These are phyloP conservation scores for Erythrocercus mccallii DNA, from an alignment of 2,113 vertebrate genomes.

Conservation along the genomic window DNA sequence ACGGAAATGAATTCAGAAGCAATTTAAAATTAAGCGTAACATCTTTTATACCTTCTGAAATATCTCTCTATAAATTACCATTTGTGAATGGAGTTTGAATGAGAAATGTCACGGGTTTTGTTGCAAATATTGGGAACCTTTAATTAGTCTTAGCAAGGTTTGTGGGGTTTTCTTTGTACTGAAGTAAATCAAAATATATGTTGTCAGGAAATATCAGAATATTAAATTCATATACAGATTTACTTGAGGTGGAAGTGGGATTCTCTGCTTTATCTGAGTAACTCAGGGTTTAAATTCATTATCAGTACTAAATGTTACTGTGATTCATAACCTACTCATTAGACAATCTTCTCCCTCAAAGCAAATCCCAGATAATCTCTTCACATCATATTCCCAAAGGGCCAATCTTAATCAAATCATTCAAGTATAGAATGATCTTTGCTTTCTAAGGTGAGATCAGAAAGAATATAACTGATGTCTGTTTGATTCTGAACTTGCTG, in stretches of 20 bases:
- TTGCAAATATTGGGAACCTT: neutral
- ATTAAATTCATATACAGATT: neutral
- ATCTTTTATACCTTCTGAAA: neutral
- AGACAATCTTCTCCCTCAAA: slow-evolving; percentile 33
- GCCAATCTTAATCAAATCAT: slow-evolving; percentile 1
- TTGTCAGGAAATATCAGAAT: neutral
- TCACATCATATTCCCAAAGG: slow-evolving; percentile 4
- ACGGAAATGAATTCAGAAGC: neutral
- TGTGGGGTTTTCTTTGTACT: neutral
- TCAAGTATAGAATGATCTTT: slow-evolving; percentile 7
- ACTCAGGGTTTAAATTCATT: slow-evolving; percentile 5
- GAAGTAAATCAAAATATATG: neutral
- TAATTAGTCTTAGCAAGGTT: neutral
- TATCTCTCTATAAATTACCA: neutral
- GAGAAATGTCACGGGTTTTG: neutral
- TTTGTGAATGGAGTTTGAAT: neutral
- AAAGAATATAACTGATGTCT: neutral
- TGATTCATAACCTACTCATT: slow-evolving; percentile 29
- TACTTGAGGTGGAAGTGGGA: neutral
- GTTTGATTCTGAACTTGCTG: neutral
- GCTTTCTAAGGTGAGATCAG: neutral
- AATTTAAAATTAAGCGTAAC: neutral
- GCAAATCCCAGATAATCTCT: slow-evolving; percentile 44
- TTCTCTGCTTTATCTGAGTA: neutral
- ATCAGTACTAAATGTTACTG: slow-evolving; percentile 8